Percentiles rank a stretch among this genome's conserved stretches.
These are phyloP conservation scores for Lepetodrilus schrolli DNA, from an alignment of 2,888 invertebrate genomes.

Conservation along the genomic window DNA sequence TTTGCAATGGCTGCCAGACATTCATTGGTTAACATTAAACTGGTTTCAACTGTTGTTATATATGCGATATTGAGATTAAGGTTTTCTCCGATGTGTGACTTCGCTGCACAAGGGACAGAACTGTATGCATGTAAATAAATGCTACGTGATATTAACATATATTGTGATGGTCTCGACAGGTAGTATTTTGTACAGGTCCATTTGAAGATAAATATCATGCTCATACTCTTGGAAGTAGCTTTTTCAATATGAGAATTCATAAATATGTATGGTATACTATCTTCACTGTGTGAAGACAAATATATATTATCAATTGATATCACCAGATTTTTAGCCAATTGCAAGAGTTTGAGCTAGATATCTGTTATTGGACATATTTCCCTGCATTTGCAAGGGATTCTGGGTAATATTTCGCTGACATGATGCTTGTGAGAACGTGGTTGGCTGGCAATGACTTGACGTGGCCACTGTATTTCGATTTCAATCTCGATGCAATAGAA, in stretches of 20 bases:
- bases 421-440: slow-evolving; percentile 1
- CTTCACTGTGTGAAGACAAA: too few relatives aligned
- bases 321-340: too few relatives aligned
- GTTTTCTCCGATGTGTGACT: slow-evolving; percentile 5
- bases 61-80: background rate
- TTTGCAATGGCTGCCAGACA: slow-evolving; percentile 27
- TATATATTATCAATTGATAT: too few relatives aligned
- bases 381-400: slow-evolving; percentile 5
- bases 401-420: slow-evolving; percentile 5
- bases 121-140: background rate
- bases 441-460: slow-evolving; percentile 4
- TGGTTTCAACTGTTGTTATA: background rate
- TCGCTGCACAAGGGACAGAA: slow-evolving; percentile 5
- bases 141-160: background rate
- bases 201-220: background rate
- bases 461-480: slow-evolving; percentile 64
- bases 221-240: background rate
- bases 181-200: background rate
- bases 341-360: background rate
- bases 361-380: slow-evolving; percentile 9
- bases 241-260: background rate
- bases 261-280: background rate
- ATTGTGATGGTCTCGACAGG: background rate
- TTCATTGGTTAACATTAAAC: too few relatives aligned
- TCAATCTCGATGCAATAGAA: slow-evolving; percentile 68